phyloP scores from a whole-genome alignment of 2,797 vertebrate species.

The Urophycis tenuis region DNA sequence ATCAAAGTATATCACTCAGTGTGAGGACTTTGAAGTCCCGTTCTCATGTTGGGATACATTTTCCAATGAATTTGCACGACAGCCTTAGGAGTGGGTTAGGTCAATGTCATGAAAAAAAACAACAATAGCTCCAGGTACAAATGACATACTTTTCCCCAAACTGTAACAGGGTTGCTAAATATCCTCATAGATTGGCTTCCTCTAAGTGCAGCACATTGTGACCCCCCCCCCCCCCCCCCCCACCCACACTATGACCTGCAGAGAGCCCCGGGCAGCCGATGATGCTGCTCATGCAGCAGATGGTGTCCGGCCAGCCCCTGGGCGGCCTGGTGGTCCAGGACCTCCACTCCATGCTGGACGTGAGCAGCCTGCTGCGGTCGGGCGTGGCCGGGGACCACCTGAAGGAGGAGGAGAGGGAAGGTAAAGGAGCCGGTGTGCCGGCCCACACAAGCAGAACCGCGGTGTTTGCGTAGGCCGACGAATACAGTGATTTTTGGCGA shows the following conservation, averaged over 20 bases:
- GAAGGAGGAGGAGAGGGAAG: constrained; percentile 76
- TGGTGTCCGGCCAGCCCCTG: constrained; percentile 43
- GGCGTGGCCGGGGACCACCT: constrained; percentile 66
- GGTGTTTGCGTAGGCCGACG: too few relatives aligned
- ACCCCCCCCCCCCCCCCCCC: neutral
- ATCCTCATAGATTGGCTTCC: neutral
- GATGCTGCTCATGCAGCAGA: constrained; percentile 48
- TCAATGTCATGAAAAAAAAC: neutral
- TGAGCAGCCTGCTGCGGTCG: constrained; percentile 75
- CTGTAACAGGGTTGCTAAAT: neutral
- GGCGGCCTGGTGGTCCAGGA: constrained; percentile 60
- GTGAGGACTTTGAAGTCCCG: neutral
- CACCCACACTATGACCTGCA: constrained; percentile 34
- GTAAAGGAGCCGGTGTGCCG: neutral
- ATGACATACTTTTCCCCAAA: neutral
- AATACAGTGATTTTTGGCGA: neutral
- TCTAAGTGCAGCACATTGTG: neutral
- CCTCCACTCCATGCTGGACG: constrained; percentile 73
- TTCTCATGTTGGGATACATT: neutral
- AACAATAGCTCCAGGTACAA: neutral
- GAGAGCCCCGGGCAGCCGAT: constrained; percentile 54
- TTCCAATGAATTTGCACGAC: neutral
- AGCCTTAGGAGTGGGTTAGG: neutral
- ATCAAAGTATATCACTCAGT: neutral
- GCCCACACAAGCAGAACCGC: too few relatives aligned